phyloP scores from a whole-genome alignment of 2,888 invertebrate genomes.

The Entomobrya multifasciata region DNA sequence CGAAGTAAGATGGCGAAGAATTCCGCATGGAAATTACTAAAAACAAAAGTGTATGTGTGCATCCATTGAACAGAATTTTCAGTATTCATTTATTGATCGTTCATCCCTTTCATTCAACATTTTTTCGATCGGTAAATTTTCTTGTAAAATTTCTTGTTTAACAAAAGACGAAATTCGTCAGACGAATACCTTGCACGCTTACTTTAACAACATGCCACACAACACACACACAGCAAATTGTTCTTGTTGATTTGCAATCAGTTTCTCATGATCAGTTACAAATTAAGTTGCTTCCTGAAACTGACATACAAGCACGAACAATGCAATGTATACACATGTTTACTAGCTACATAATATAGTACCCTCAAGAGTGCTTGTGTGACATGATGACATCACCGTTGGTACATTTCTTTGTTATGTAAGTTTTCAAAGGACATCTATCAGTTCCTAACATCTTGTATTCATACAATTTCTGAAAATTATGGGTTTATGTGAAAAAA shows the following conservation, averaged over 20 bases:
- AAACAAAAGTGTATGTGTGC: too few species aligned
- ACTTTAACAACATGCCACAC: background rate
- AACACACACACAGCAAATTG: background rate
- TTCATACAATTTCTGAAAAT: conserved; percentile 26
- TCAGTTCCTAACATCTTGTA: conserved; percentile 1
- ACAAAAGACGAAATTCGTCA: too few species aligned
- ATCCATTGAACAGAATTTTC: too few species aligned
- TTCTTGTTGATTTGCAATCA: background rate
- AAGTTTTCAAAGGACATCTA: conserved; percentile 1
- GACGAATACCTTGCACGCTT: too few species aligned
- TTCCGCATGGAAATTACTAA: too few species aligned
- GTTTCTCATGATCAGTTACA: background rate
- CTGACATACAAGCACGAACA: too few species aligned
- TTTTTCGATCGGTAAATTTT: too few species aligned
- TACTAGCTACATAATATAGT: too few species aligned
- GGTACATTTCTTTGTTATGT: background rate
- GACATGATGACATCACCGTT: conserved; percentile 24
- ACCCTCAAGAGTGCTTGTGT: background rate
- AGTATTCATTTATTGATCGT: too few species aligned
- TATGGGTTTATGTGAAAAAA: conserved; percentile 13
- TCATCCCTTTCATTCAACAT: too few species aligned
- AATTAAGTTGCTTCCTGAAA: conserved; percentile 26
- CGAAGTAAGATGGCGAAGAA: too few species aligned
- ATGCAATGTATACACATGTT: background rate
- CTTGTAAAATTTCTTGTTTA: too few species aligned